Percentiles rank a stretch among this genome's conserved stretches.
These are phyloP conservation scores for Aporrectodea caliginosa DNA, from an alignment of 1,140 invertebrate species.

Conservation along the genomic window DNA sequence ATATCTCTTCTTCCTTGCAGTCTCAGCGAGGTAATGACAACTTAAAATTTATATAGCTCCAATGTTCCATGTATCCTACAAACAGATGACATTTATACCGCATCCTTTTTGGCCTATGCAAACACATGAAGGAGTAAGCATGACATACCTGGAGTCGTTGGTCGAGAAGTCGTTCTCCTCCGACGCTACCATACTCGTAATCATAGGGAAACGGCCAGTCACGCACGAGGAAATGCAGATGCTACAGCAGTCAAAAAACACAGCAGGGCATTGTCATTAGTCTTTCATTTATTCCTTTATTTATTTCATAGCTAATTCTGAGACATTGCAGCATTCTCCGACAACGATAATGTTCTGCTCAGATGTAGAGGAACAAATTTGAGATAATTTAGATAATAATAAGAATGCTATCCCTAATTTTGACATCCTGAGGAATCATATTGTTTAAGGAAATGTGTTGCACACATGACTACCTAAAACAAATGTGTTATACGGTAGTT, in stretches of 20 bases:
- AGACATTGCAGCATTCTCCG: no score
- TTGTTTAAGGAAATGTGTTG: no score
- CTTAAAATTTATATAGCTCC: not conserved
- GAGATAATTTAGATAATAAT: not conserved
- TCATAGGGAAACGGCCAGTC: constrained; percentile 99
- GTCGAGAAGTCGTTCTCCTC: constrained; percentile 80
- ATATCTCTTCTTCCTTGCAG: no score
- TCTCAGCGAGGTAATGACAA: no score
- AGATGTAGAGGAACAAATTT: not conserved
- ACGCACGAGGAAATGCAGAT: constrained; percentile 87
- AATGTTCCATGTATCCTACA: not conserved
- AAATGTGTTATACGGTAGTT: not conserved
- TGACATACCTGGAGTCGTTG: constrained; percentile 70
- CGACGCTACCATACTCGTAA: constrained; percentile 81
- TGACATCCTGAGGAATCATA: no score
- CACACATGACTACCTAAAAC: not conserved
- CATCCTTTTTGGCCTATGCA: not conserved
- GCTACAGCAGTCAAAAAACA: constrained; percentile 56
- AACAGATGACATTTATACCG: not conserved
- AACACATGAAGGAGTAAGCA: not conserved
- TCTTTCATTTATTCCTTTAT: no score
- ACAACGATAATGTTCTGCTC: not conserved
- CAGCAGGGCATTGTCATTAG: not conserved
- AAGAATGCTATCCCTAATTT: no score
- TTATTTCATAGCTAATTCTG: no score